These are phyloP conservation scores for Hirtodrosophila confusa DNA, from an alignment of 2,888 invertebrate genomes.

Conservation along the genomic window DNA sequence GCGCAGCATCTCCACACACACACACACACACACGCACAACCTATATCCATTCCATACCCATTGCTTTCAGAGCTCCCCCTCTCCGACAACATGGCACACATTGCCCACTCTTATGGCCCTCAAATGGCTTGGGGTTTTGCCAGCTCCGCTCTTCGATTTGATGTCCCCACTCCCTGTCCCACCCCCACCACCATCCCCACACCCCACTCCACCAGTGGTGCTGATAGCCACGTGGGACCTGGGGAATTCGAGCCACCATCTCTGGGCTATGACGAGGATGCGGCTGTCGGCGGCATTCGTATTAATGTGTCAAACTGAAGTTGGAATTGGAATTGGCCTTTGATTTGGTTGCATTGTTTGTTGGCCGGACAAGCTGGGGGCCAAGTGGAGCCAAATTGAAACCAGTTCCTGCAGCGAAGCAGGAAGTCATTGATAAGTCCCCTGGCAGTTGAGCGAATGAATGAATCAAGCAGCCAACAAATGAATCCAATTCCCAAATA, in stretches of 20 bases:
- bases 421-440: conserved; percentile 2
- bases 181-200: not conserved
- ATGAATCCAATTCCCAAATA: conserved; percentile 25
- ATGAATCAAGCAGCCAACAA: conserved; percentile 1
- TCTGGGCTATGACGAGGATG: conserved; percentile 2
- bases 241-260: conserved; percentile 51
- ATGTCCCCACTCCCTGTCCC: not conserved
- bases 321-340: conserved; percentile 43
- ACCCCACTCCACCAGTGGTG: conserved; percentile 27
- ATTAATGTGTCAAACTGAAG: conserved; percentile 64
- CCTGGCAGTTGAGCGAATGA: conserved; percentile 1
- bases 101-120: conserved; percentile 64
- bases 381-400: conserved; percentile 13
- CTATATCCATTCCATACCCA: not conserved
- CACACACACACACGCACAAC: conserved; percentile 1
- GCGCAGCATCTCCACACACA: not conserved
- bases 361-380: conserved; percentile 1
- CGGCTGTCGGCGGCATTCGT: conserved; percentile 26
- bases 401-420: not conserved
- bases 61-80: not conserved
- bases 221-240: conserved; percentile 76
- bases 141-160: conserved; percentile 33
- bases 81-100: conserved; percentile 15
- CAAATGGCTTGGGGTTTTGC: conserved; percentile 37
- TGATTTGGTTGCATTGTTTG: conserved; percentile 52